Evolutionary conservation across 2,888 invertebrate genomes (phyloP).

Genomic region (Tiphia femorata): DNA sequence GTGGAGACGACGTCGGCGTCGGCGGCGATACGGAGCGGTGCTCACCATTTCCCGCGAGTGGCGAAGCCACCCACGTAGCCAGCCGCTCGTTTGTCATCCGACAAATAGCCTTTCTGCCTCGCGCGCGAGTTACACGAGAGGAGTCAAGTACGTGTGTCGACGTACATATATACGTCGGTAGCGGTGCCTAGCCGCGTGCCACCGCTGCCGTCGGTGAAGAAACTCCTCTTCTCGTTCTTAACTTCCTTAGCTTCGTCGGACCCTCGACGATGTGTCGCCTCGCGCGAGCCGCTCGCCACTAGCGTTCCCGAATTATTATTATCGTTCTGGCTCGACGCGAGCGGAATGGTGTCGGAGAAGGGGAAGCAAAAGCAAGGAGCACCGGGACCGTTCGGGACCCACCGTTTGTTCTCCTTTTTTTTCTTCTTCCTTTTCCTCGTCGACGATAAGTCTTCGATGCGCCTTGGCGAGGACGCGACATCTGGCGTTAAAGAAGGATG

Average conservation of each 20-base stretch:
- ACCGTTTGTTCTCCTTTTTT: too few relatives aligned
- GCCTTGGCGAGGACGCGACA: too few relatives aligned
- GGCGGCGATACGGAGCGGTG: conserved; percentile 66
- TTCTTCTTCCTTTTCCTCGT: too few relatives aligned
- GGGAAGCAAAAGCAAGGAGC: conserved; percentile 6
- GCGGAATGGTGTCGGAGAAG: not conserved
- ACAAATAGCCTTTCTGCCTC: conserved; percentile 64
- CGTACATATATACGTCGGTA: conserved; percentile 27
- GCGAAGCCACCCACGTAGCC: conserved; percentile 67
- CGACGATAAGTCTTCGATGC: conserved; percentile 39
- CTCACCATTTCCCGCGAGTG: conserved; percentile 67
- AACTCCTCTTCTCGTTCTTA: conserved; percentile 20
- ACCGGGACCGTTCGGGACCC: too few relatives aligned
- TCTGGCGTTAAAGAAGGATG: too few relatives aligned
- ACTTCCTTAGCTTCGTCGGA: not conserved
- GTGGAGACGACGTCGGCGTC: too few relatives aligned
- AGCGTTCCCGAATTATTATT: conserved; percentile 45
- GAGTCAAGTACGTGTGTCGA: conserved; percentile 48
- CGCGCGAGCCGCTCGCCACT: conserved; percentile 11
- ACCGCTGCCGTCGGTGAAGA: not conserved
- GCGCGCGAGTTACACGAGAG: conserved; percentile 39
- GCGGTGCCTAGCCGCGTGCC: conserved; percentile 16
- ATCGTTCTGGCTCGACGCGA: conserved; percentile 19
- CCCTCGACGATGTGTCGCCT: too few relatives aligned
- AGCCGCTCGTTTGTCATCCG: conserved; percentile 68